Conservation (phyloP, 2,888 invertebrate genomes). For the Argyresthia goedartella region DNA sequence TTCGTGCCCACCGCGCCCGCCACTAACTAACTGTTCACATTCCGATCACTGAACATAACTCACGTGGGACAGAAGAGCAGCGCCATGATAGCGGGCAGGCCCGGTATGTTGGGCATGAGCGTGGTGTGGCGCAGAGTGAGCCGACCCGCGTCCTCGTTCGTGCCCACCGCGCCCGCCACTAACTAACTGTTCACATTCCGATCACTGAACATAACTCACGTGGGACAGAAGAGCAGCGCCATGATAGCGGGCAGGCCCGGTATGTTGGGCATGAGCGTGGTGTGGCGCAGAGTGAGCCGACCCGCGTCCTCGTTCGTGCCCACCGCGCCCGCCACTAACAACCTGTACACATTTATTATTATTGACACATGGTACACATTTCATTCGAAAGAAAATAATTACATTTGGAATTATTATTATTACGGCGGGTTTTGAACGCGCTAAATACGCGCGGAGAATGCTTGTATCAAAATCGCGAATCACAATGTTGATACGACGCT, state of each 20-base stretch:
- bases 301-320: constrained; percentile 58
- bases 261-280: constrained; percentile 92
- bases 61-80: constrained; percentile 85
- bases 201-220: too few species aligned
- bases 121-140: constrained; percentile 84
- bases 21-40: constrained; percentile 77
- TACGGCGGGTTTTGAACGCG: too few species aligned
- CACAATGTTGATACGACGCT: too few species aligned
- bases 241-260: constrained; percentile 85
- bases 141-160: constrained; percentile 44
- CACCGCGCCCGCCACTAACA: constrained; percentile 77
- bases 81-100: constrained; percentile 82
- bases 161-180: constrained; percentile 76
- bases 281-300: constrained; percentile 77
- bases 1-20: constrained; percentile 75
- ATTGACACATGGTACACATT: background rate
- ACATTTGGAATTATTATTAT: too few species aligned
- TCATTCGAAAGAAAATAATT: background rate
- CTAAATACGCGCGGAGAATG: too few species aligned
- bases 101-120: constrained; percentile 90
- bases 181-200: constrained; percentile 52
- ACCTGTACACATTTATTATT: constrained; percentile 20
- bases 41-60: too few species aligned
- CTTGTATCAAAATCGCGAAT: too few species aligned
- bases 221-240: constrained; percentile 85